A percentile compares a stretch with the other conserved stretches of the same genome.
Conservation (phyloP, 2,797 vertebrate genomes). For the Macroramphosus scolopax region DNA sequence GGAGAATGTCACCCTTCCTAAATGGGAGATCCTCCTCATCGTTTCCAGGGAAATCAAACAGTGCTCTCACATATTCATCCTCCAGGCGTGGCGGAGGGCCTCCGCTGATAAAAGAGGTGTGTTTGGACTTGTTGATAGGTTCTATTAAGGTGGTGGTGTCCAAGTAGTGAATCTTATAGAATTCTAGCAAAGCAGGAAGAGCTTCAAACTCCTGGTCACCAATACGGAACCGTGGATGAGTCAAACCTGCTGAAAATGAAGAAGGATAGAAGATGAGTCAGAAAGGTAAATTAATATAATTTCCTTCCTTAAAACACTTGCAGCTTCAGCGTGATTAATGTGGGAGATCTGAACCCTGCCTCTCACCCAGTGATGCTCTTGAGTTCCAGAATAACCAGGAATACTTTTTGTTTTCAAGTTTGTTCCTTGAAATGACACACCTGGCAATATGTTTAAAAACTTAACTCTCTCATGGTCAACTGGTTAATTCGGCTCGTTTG, state of each 20-base stretch:
- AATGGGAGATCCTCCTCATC: conserved; percentile 98
- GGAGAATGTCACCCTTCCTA: conserved; percentile 93
- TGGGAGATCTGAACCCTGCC: background rate
- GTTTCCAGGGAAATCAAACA: conserved; percentile 98
- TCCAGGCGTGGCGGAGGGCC: conserved; percentile 86
- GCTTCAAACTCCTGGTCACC: conserved; percentile 98
- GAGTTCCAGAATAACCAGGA: conserved; percentile 42
- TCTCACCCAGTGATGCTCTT: conserved; percentile 27
- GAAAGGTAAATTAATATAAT: background rate
- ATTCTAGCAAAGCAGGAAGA: conserved; percentile 93
- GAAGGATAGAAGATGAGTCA: background rate
- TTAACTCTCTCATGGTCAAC: background rate
- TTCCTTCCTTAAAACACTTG: background rate
- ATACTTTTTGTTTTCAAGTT: conserved; percentile 16
- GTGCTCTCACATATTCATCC: conserved; percentile 92
- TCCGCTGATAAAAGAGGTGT: conserved; percentile 75
- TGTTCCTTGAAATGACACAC: too few relatives aligned
- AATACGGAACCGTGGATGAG: conserved; percentile 88
- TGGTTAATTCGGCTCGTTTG: too few relatives aligned
- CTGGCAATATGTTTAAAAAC: too few relatives aligned
- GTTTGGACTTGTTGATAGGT: conserved; percentile 90
- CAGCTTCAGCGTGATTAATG: background rate
- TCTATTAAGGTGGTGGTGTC: conserved; percentile 99
- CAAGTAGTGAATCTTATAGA: conserved; percentile 99
- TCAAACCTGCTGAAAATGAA: conserved; percentile 75